These are phyloP conservation scores for Dyspetes luteomarginatus DNA, from an alignment of 2,888 invertebrate genomes.

Conservation along the genomic window DNA sequence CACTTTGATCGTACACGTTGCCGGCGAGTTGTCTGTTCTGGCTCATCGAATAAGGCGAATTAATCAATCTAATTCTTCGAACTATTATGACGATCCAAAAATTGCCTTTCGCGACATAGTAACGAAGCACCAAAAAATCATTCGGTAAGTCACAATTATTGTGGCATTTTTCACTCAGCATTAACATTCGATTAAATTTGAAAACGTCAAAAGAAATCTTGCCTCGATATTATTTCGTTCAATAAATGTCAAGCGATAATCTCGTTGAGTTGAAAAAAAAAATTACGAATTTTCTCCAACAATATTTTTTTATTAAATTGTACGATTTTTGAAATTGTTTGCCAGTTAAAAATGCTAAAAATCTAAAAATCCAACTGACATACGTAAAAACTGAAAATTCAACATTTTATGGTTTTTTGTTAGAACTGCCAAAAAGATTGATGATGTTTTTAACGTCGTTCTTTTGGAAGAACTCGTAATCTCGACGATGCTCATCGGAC, in stretches of 20 bases:
- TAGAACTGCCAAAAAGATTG: slow-evolving; percentile 44
- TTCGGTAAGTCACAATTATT: slow-evolving; percentile 56
- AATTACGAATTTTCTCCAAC: background rate
- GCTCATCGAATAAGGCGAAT: slow-evolving; percentile 46
- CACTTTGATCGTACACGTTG: slow-evolving; percentile 54
- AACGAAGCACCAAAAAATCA: slow-evolving; percentile 39
- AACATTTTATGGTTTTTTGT: background rate
- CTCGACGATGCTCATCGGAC: slow-evolving; percentile 55
- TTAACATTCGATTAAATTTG: background rate
- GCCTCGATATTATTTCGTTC: background rate
- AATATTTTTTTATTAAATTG: background rate
- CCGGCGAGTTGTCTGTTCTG: slow-evolving; percentile 58
- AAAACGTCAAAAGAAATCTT: background rate
- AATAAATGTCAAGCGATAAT: no score
- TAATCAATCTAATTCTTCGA: slow-evolving; percentile 25
- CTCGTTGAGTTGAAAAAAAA: background rate
- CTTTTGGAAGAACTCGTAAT: slow-evolving; percentile 58
- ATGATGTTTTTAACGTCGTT: slow-evolving; percentile 47
- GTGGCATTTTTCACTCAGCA: background rate
- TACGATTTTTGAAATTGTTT: background rate
- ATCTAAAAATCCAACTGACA: background rate
- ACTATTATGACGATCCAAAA: background rate
- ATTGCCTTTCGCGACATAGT: slow-evolving; percentile 45
- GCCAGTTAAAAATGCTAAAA: background rate
- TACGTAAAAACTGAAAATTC: background rate